Percentiles rank a stretch among this genome's conserved stretches.
Conservation (phyloP, 2,113 vertebrate genomes). For the Lates calcarifer region DNA sequence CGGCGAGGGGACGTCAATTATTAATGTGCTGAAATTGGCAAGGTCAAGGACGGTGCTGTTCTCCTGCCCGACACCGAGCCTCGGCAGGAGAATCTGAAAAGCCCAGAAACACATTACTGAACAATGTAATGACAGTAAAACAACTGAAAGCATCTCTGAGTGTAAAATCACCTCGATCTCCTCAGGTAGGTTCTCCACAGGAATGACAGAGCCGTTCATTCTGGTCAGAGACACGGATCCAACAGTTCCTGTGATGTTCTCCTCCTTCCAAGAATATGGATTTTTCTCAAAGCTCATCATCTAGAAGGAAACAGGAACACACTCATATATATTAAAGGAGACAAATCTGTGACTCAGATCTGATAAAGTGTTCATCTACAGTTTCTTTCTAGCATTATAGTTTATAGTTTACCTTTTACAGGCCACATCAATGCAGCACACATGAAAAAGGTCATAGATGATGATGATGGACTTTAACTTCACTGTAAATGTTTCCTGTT, state of each 20-base stretch:
- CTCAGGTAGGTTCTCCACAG: conserved; percentile 87
- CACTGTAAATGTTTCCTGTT: neutral
- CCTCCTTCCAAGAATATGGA: conserved; percentile 86
- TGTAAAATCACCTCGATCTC: conserved; percentile 89
- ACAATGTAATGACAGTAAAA: neutral
- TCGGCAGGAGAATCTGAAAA: conserved; percentile 90
- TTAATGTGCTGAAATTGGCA: conserved; percentile 86
- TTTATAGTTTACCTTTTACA: neutral
- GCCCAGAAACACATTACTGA: conserved; percentile 19
- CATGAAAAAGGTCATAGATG: neutral
- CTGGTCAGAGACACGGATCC: conserved; percentile 89
- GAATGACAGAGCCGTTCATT: conserved; percentile 85
- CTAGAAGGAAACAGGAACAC: conserved; percentile 72
- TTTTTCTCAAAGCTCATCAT: conserved; percentile 93
- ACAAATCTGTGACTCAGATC: neutral
- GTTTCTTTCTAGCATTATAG: neutral
- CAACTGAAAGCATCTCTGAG: neutral
- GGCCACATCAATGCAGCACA: neutral
- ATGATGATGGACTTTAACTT: neutral
- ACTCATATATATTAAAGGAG: neutral
- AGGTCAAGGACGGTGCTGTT: conserved; percentile 87
- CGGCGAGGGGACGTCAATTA: conserved; percentile 87
- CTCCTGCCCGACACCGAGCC: conserved; percentile 71
- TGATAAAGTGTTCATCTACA: neutral
- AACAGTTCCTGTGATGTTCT: conserved; percentile 87